Conservation (phyloP, 1,140 invertebrate species). For the Anoplolepis gracilipes region DNA sequence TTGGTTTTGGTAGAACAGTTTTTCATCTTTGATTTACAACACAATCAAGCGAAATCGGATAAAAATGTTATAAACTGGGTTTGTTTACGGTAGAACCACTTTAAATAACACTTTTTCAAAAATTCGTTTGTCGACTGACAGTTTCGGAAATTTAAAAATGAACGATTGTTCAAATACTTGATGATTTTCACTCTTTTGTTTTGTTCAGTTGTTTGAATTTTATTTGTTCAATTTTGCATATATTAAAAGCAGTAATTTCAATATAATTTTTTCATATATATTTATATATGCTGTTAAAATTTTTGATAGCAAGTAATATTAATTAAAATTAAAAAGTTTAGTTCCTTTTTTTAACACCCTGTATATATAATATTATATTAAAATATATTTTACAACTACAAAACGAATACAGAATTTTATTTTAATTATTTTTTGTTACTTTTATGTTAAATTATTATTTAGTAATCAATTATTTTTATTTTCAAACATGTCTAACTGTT, state of each 20-base stretch:
- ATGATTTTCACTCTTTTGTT: neutral
- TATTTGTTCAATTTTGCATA: neutral
- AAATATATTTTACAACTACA: neutral
- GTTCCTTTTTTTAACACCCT: no score
- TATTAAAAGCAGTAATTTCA: neutral
- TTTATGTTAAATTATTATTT: neutral
- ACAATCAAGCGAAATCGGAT: slow-evolving; percentile 18
- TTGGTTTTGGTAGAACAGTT: neutral
- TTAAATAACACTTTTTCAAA: slow-evolving; percentile 21
- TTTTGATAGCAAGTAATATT: no score
- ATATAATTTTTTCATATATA: neutral
- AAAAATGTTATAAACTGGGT: slow-evolving; percentile 32
- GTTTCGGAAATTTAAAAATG: slow-evolving; percentile 26
- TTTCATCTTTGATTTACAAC: slow-evolving; percentile 21
- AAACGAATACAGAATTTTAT: neutral
- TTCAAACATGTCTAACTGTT: neutral
- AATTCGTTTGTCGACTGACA: slow-evolving; percentile 17
- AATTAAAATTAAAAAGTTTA: no score
- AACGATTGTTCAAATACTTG: neutral
- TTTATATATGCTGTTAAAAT: neutral
- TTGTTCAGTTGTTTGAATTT: no score
- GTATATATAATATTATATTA: no score
- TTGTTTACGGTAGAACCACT: slow-evolving; percentile 16
- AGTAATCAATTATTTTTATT: slow-evolving; percentile 1
- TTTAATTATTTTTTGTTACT: slow-evolving; percentile 24